Percentiles rank a stretch among this genome's conserved stretches.
Evolutionary conservation across 2,113 vertebrate genomes (phyloP).

Genomic region (Aspiorhynchus laticeps): DNA sequence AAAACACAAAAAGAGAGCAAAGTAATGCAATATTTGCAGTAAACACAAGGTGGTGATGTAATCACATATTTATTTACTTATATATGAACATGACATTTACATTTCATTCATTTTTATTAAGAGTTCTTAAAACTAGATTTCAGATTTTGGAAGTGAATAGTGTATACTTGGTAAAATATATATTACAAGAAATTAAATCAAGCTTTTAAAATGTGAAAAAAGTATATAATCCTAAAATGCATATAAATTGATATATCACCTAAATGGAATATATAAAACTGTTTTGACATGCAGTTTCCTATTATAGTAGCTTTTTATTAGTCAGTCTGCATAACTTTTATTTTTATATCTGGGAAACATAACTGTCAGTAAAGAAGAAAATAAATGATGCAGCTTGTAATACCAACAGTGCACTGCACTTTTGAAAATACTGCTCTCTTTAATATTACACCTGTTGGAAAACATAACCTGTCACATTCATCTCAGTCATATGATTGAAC

Average conservation of each 20-base stretch:
- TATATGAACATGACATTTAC: constrained; percentile 9
- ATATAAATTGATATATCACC: neutral
- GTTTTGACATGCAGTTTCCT: constrained; percentile 4
- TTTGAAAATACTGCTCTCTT: neutral
- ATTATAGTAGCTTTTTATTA: neutral
- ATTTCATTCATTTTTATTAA: constrained; percentile 29
- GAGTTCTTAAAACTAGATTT: constrained; percentile 7
- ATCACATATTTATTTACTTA: constrained; percentile 3
- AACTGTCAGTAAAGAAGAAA: neutral
- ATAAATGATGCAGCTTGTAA: neutral
- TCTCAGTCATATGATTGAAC: neutral
- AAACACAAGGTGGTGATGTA: constrained; percentile 31
- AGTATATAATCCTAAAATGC: constrained; percentile 11
- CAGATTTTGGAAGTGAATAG: neutral
- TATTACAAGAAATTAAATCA: neutral
- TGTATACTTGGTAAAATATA: neutral
- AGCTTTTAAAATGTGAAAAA: neutral
- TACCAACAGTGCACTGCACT: neutral
- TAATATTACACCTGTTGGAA: neutral
- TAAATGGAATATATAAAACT: constrained; percentile 2
- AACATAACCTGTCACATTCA: neutral
- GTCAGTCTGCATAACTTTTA: constrained; percentile 6
- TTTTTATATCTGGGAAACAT: neutral
- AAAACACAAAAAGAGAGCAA: neutral
- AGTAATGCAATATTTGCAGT: neutral